Conservation (phyloP, 2,113 vertebrate species). For the Centrocercus urophasianus region DNA sequence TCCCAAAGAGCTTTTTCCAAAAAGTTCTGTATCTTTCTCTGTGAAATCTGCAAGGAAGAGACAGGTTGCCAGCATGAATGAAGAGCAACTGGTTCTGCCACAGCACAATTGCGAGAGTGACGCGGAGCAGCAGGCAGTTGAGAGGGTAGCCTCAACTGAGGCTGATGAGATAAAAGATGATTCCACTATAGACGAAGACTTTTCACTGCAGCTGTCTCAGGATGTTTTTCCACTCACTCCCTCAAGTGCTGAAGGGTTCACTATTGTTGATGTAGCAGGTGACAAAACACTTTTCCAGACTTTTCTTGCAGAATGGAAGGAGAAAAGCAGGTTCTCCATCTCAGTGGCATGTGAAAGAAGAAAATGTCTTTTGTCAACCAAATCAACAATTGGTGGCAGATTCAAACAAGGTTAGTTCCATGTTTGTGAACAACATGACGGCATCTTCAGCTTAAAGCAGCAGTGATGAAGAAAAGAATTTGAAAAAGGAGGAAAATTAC, state of each 20-base stretch:
- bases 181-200: slow-evolving; percentile 68
- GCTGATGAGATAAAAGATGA: slow-evolving; percentile 32
- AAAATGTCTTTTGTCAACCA: slow-evolving; percentile 66
- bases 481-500: not conserved
- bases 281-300: slow-evolving; percentile 88
- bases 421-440: not conserved
- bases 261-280: slow-evolving; percentile 93
- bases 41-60: slow-evolving; percentile 55
- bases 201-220: slow-evolving; percentile 85
- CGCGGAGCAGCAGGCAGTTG: not conserved
- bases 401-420: slow-evolving; percentile 84
- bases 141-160: not conserved
- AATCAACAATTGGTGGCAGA: slow-evolving; percentile 80
- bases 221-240: slow-evolving; percentile 70
- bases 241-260: slow-evolving; percentile 81
- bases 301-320: slow-evolving; percentile 91
- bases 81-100: not conserved
- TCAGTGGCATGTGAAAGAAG: slow-evolving; percentile 88
- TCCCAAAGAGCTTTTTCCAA: slow-evolving; percentile 69
- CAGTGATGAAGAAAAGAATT: not conserved
- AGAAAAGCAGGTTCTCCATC: slow-evolving; percentile 85
- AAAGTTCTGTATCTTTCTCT: slow-evolving; percentile 71
- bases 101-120: not conserved
- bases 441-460: not conserved
- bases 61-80: not conserved